Evolutionary conservation across 2,797 vertebrate genomes (phyloP).

Genomic region (Ceyx erithaca): DNA sequence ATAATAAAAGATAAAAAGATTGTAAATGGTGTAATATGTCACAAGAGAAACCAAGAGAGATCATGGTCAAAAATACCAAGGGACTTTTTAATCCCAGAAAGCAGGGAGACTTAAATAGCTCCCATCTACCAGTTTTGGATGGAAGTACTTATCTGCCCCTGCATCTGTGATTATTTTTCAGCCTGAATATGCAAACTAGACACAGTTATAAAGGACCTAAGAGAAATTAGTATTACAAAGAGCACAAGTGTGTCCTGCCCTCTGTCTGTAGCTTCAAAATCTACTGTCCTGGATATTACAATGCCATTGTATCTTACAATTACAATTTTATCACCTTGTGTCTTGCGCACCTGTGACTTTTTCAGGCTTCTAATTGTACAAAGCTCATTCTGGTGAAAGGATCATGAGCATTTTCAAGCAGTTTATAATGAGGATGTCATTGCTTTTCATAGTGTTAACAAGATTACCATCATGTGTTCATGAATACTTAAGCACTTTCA

Average conservation of each 20-base stretch:
- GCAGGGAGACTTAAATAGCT: background rate
- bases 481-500: constrained; percentile 73
- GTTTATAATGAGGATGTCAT: constrained; percentile 76
- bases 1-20: background rate
- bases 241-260: background rate
- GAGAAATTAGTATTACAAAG: constrained; percentile 11
- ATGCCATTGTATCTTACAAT: constrained; percentile 56
- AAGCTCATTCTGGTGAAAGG: constrained; percentile 79
- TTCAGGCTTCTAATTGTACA: constrained; percentile 71
- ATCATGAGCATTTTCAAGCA: constrained; percentile 76
- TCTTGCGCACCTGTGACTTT: constrained; percentile 65
- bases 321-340: constrained; percentile 74
- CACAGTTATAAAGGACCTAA: background rate
- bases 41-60: background rate
- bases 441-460: constrained; percentile 77
- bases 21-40: background rate
- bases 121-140: background rate
- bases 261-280: background rate
- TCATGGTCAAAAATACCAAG: background rate
- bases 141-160: background rate
- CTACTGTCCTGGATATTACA: background rate
- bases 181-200: background rate
- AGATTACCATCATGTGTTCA: constrained; percentile 74
- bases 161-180: background rate
- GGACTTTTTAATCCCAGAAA: background rate